Evolutionary conservation across 2,113 vertebrate species (phyloP).

Genomic region (Agapornis roseicollis): DNA sequence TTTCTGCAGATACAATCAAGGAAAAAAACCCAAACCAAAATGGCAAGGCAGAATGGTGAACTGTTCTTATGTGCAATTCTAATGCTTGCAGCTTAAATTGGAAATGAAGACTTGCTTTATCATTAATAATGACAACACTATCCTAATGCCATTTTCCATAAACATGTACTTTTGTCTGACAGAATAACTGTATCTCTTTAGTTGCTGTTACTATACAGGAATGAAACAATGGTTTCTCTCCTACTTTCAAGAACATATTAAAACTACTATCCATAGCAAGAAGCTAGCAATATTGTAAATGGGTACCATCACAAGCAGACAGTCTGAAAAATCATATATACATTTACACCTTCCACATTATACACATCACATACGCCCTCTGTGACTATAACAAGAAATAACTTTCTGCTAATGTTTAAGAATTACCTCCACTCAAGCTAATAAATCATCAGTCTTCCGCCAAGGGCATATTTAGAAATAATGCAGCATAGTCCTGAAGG

Average conservation of each 20-base stretch:
- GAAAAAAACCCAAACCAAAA: neutral
- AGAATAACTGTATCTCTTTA: neutral
- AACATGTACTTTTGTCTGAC: neutral
- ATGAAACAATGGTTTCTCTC: neutral
- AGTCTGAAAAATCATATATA: neutral
- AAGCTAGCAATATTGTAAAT: neutral
- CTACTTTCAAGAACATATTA: neutral
- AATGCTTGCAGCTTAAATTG: neutral
- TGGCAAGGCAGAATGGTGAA: neutral
- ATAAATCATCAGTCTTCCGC: neutral
- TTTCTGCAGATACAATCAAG: constrained; percentile 31
- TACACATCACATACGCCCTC: neutral
- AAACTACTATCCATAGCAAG: neutral
- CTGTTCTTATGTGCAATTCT: neutral
- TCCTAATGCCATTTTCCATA: neutral
- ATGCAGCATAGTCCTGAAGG: neutral
- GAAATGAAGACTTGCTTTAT: neutral
- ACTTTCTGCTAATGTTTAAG: neutral
- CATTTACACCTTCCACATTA: neutral
- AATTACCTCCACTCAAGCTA: neutral
- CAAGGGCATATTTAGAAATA: neutral
- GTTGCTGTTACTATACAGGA: neutral
- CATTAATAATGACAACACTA: neutral
- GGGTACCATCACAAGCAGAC: neutral
- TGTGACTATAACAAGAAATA: neutral